Conservation (phyloP, 92 coral and sea anemone genomes). For the Phenganax subtilis region DNA sequence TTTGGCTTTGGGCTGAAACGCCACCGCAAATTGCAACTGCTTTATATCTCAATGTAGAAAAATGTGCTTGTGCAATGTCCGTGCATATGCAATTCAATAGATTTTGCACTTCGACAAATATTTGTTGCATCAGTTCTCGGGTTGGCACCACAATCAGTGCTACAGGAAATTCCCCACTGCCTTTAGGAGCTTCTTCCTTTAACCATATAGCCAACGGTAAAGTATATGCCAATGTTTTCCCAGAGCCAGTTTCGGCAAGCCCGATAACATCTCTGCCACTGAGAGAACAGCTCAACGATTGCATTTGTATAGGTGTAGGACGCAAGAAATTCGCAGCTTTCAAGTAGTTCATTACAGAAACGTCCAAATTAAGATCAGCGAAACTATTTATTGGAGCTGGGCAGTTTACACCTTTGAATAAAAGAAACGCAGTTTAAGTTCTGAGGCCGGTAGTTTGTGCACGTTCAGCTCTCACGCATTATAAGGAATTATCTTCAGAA, state of each 20-base stretch:
- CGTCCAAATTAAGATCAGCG: conserved; percentile 62
- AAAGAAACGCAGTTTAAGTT: neutral
- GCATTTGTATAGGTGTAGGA: conserved; percentile 95
- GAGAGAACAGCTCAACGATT: conserved; percentile 88
- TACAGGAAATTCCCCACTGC: conserved; percentile 63
- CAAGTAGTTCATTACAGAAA: conserved; percentile 57
- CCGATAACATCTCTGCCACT: conserved; percentile 96
- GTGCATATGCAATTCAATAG: conserved; percentile 42
- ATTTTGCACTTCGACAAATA: conserved; percentile 54
- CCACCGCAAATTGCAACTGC: conserved; percentile 91
- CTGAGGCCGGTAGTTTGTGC: no score
- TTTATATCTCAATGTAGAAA: conserved; percentile 14
- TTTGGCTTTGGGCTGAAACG: conserved; percentile 68
- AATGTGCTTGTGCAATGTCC: neutral
- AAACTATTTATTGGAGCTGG: conserved; percentile 78
- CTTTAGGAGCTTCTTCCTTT: conserved; percentile 64
- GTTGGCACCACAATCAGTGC: conserved; percentile 86
- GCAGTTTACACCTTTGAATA: conserved; percentile 42
- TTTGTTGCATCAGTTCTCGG: conserved; percentile 92
- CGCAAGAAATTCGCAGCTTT: conserved; percentile 49
- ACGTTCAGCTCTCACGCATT: no score
- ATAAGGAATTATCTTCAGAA: no score
- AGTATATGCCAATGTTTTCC: conserved; percentile 86
- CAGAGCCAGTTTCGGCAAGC: conserved; percentile 97
- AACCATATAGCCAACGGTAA: conserved; percentile 79